phyloP scores from a whole-genome alignment of 2,797 vertebrate genomes.

The Crax fasciolata region DNA sequence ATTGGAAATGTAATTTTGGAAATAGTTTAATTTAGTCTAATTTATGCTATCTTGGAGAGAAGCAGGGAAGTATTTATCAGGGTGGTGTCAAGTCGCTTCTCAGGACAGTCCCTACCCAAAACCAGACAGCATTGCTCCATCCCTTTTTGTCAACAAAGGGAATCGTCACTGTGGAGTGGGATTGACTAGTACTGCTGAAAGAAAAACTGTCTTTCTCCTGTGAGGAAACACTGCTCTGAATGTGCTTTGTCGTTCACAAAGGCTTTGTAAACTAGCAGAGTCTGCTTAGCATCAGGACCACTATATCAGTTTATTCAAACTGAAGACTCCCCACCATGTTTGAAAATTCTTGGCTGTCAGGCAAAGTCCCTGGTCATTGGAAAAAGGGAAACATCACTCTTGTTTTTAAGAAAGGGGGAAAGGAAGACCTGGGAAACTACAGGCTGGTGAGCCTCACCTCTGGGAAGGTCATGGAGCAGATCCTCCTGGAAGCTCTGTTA shows the following conservation, averaged over 20 bases:
- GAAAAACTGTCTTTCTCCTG: neutral
- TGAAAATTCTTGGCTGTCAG: neutral
- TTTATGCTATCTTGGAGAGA: neutral
- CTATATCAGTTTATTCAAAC: neutral
- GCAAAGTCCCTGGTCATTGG: neutral
- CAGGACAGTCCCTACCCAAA: neutral
- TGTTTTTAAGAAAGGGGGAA: neutral
- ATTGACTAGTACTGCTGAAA: neutral
- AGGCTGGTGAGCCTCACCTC: neutral
- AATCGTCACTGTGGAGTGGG: neutral
- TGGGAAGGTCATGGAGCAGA: neutral
- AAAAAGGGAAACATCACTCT: neutral
- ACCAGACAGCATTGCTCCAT: neutral
- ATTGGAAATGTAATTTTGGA: neutral
- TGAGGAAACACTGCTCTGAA: neutral
- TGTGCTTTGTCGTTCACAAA: neutral
- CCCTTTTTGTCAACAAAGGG: neutral
- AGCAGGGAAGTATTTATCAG: neutral
- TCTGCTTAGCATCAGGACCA: neutral
- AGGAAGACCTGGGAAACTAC: neutral
- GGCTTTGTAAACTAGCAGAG: neutral
- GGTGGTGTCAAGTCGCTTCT: neutral
- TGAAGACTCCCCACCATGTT: neutral
- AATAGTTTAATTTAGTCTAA: neutral
- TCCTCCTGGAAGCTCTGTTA: neutral